These are phyloP conservation scores for Aporrectodea caliginosa DNA, from an alignment of 1,140 invertebrate species.

Conservation along the genomic window DNA sequence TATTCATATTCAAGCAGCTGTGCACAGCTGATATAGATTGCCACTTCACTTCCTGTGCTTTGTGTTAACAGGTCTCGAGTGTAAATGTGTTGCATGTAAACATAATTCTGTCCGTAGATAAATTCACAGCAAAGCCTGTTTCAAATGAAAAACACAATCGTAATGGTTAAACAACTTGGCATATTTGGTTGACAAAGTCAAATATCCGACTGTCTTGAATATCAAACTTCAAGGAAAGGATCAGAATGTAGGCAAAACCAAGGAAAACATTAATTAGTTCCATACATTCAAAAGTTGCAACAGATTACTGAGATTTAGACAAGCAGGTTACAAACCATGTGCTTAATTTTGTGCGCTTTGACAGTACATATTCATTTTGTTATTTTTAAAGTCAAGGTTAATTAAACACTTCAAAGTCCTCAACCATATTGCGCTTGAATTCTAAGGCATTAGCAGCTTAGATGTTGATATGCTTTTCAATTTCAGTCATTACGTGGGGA, in stretches of 20 bases:
- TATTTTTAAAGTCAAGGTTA: not conserved
- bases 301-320: not conserved
- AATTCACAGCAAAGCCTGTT: not conserved
- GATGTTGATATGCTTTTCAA: not conserved
- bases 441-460: not conserved
- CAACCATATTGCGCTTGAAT: not conserved
- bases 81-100: not conserved
- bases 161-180: not conserved
- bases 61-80: not conserved
- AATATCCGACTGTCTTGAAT: too few relatives aligned
- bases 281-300: not conserved
- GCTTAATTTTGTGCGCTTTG: not conserved
- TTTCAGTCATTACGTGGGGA: constrained; percentile 25
- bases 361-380: not conserved
- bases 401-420: not conserved
- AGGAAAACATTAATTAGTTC: too few relatives aligned
- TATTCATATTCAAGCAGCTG: too few relatives aligned
- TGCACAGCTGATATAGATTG: too few relatives aligned
- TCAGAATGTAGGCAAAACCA: not conserved
- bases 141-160: not conserved
- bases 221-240: too few relatives aligned
- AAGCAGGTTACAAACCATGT: not conserved
- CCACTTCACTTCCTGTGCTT: too few relatives aligned
- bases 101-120: not conserved
- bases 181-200: too few relatives aligned